Evolutionary conservation across 1,140 invertebrate genomes (phyloP).

Genomic region (Apis dorsata): DNA sequence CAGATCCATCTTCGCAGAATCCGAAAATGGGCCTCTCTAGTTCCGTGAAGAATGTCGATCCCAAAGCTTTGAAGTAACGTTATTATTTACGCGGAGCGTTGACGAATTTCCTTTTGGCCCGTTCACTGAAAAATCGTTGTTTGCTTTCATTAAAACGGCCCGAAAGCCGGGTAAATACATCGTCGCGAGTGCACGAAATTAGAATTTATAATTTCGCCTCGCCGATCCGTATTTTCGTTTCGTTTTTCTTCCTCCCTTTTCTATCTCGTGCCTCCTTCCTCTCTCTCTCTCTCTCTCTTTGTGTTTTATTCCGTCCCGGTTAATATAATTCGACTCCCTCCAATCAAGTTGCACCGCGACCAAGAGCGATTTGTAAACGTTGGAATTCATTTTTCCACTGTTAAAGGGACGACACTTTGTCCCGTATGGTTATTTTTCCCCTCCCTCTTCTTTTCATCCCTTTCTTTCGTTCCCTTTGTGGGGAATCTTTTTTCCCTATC

Average conservation of each 20-base stretch:
- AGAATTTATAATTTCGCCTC: constrained; percentile 42
- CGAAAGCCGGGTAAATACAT: constrained; percentile 35
- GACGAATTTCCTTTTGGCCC: constrained; percentile 11
- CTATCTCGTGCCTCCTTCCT: neutral
- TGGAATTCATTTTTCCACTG: constrained; percentile 13
- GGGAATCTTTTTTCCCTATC: neutral
- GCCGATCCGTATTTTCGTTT: constrained; percentile 1
- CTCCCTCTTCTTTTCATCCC: neutral
- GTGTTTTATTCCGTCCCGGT: constrained; percentile 10
- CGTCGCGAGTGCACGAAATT: constrained; percentile 19
- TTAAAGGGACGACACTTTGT: neutral
- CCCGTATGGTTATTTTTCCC: no score
- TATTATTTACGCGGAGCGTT: constrained; percentile 17
- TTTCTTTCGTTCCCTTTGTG: no score
- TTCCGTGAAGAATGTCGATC: neutral
- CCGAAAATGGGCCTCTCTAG: neutral
- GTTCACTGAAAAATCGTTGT: constrained; percentile 38
- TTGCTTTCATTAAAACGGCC: constrained; percentile 36
- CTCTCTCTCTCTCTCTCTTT: neutral
- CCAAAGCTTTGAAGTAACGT: neutral
- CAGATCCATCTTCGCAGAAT: neutral
- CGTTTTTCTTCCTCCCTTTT: neutral
- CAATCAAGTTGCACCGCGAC: neutral
- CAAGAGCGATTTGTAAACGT: constrained; percentile 10
- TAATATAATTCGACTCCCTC: constrained; percentile 18